Conservation (phyloP, 1,140 invertebrate genomes). For the Drosophila kanapiae region DNA sequence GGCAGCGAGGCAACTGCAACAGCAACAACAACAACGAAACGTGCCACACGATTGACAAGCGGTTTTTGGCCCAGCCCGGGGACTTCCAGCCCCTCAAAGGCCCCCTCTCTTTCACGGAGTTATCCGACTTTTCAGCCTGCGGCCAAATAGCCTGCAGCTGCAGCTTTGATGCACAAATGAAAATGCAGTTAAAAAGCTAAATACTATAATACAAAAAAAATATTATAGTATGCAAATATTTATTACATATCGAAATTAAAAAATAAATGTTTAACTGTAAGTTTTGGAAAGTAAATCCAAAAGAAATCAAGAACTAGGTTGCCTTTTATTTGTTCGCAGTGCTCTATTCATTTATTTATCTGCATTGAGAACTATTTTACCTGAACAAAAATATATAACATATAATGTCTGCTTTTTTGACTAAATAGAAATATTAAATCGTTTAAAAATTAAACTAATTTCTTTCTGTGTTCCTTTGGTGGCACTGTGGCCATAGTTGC, state of each 20-base stretch:
- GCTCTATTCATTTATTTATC: neutral
- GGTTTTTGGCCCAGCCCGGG: conserved; percentile 47
- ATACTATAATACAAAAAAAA: neutral
- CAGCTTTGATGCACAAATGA: conserved; percentile 7
- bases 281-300: too few species aligned
- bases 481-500: conserved; percentile 18
- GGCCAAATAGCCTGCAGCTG: conserved; percentile 45
- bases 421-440: neutral
- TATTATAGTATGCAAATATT: neutral
- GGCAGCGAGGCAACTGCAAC: conserved; percentile 13
- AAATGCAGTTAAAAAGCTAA: neutral
- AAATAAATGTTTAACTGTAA: too few species aligned
- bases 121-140: conserved; percentile 26
- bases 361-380: neutral
- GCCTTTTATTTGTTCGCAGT: too few species aligned
- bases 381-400: neutral
- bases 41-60: conserved; percentile 75
- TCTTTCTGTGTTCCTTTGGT: neutral
- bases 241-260: too few species aligned
- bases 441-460: neutral
- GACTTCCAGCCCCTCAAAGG: conserved; percentile 15
- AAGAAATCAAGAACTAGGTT: too few species aligned
- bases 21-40: conserved; percentile 29
- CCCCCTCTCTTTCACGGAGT: neutral
- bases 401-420: too few species aligned